Evolutionary conservation across 2,113 vertebrate species (phyloP), one percentile per base, ranked within the genome.

Genomic region (Strigops habroptila): DNA sequence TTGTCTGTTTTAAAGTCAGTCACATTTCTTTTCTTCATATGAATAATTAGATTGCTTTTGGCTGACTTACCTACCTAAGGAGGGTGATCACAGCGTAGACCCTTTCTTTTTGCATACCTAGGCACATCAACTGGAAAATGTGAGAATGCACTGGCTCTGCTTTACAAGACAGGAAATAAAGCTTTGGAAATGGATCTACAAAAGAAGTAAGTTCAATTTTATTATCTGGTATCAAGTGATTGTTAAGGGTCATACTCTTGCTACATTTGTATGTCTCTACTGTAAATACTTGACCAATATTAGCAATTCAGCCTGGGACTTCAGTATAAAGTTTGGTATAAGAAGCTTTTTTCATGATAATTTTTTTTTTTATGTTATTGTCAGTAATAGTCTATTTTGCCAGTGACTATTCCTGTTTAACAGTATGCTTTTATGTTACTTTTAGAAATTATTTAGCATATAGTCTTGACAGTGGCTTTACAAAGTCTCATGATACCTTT

Each of bases 151-250:
- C 18, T 88, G 76, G 74, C 46, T 74, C 7, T 14, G 1, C 84
- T 68, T 90, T 78, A 35, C 35, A 53, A 55, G 59, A 69, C 33
- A 6, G 51, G 43, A 83, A 93, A 43, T 93, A 95, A 93, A 55
- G 57, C 65, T n/a, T 69, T 79, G 69, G 90, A 92, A 94, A 96
- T 97, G 93, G 48, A 55, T 84, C 65, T 82, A 62, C 83, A 52
- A 41, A 84, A 90, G 19, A 78, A 52, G 93, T 90, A 96, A 95
- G 91, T 96, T 93, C 33, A n/a, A 4, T 81, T 90, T 94, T 68
- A 28, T 70, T 88, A 48, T 75, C 68, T 75, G 3, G 1, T 68
- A 60, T 64, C 7, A 64, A 44, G 37, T 86, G 60, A 46, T 73
- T 67, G 14, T 64, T 87, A 90, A 62, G 37, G 19, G 13, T 74